phyloP scores from a whole-genome alignment of 1,140 invertebrate species.

The Drosophila tropicalis region DNA sequence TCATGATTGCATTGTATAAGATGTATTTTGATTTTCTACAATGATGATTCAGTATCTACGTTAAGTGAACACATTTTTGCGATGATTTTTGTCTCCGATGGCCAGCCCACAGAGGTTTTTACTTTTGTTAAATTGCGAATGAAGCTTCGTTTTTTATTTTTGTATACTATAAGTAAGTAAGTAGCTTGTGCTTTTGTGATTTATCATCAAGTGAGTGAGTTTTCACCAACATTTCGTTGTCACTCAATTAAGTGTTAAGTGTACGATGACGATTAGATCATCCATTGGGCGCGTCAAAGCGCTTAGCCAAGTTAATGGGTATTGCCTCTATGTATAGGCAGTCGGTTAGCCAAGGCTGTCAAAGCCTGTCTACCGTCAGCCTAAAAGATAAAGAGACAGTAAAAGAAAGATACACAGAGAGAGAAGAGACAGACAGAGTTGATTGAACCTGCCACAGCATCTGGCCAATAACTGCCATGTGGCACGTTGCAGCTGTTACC shows the following conservation, averaged over 20 bases:
- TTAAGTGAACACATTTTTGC: constrained; percentile 3
- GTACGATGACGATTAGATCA: constrained; percentile 60
- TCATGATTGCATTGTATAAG: neutral
- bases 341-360: constrained; percentile 46
- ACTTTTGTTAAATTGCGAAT: constrained; percentile 5
- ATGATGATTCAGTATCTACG: constrained; percentile 15
- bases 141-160: constrained; percentile 14
- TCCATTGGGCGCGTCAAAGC: constrained; percentile 52
- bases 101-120: constrained; percentile 12
- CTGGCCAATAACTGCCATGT: constrained; percentile 32
- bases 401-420: neutral
- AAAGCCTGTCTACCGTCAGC: neutral
- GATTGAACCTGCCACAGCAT: constrained; percentile 58
- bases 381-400: neutral
- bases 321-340: constrained; percentile 14
- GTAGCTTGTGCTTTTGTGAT: constrained; percentile 42
- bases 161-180: neutral
- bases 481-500: constrained; percentile 43
- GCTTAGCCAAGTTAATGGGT: constrained; percentile 52
- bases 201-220: constrained; percentile 38
- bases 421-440: constrained; percentile 31
- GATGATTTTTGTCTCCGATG: neutral
- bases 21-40: constrained; percentile 8
- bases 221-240: constrained; percentile 33
- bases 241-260: constrained; percentile 59